phyloP scores from a whole-genome alignment of 2,113 vertebrate genomes.

The Arizona elegans region DNA sequence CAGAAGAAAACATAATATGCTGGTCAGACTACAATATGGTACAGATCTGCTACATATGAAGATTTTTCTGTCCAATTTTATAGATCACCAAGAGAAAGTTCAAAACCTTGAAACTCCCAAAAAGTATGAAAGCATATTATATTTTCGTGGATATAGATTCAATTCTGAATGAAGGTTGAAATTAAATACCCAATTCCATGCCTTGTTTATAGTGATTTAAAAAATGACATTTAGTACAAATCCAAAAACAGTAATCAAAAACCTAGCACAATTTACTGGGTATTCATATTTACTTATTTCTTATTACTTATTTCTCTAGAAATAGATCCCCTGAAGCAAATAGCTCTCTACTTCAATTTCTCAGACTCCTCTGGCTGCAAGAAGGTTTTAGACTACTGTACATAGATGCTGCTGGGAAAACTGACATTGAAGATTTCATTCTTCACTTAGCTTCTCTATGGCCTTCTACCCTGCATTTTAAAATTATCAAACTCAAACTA shows the following conservation, averaged over 20 bases:
- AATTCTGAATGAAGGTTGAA: background rate
- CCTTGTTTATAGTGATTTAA: background rate
- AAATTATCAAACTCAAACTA: background rate
- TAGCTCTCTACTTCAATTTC: background rate
- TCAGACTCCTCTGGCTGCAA: background rate
- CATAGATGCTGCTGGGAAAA: background rate
- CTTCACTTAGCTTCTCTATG: background rate
- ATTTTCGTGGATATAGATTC: background rate
- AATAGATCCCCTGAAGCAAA: background rate
- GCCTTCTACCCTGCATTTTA: background rate
- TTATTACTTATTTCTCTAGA: background rate
- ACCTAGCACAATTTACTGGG: background rate
- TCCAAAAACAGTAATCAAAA: background rate
- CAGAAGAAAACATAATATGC: background rate
- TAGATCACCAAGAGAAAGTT: background rate
- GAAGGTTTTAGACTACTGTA: background rate
- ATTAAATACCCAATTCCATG: background rate
- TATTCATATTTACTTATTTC: background rate
- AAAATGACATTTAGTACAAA: background rate
- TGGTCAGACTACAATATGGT: background rate
- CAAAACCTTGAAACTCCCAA: background rate
- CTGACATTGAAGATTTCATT: too few relatives aligned
- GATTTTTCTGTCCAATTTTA: background rate
- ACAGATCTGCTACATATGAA: background rate
- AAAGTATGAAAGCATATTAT: background rate